Percentiles rank a stretch among this genome's conserved stretches.
These are phyloP conservation scores for Zalophus californianus DNA, from an alignment of 2,797 vertebrate genomes.

Conservation along the genomic window DNA sequence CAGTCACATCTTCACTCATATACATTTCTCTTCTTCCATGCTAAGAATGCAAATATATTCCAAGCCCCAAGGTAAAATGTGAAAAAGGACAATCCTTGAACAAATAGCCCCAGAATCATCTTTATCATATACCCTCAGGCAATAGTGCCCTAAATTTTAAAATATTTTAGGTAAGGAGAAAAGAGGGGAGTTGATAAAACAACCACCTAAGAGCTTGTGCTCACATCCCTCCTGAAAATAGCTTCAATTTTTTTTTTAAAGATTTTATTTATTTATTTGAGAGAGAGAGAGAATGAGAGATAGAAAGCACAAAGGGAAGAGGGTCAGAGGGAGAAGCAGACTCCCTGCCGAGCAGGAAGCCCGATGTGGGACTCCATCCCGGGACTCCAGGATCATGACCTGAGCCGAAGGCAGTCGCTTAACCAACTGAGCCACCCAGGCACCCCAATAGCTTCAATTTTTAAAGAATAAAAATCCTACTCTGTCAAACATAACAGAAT, in stretches of 20 bases:
- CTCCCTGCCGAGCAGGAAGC: too few species aligned
- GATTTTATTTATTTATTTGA: too few species aligned
- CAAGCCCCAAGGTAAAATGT: neutral
- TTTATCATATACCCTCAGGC: neutral
- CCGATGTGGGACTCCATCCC: too few species aligned
- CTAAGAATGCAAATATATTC: conserved; percentile 25
- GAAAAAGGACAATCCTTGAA: conserved; percentile 33
- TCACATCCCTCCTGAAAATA: conserved; percentile 39
- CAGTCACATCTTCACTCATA: neutral
- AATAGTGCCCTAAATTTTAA: conserved; percentile 46
- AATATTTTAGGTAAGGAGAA: conserved; percentile 55
- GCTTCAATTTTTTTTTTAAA: conserved; percentile 54
- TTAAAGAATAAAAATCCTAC: conserved; percentile 46
- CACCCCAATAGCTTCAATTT: conserved; percentile 49
- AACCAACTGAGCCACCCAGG: too few species aligned
- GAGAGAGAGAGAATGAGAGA: too few species aligned
- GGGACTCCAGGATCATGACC: too few species aligned
- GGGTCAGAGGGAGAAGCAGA: too few species aligned
- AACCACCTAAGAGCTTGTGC: neutral
- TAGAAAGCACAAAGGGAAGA: too few species aligned
- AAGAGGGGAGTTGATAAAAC: neutral
- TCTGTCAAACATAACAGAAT: conserved; percentile 52
- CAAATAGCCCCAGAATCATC: neutral
- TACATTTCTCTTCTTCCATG: conserved; percentile 51
- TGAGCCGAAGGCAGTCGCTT: too few species aligned